A percentile compares a stretch with the other conserved stretches of the same genome.
These are phyloP conservation scores for Lottia scabra DNA, from an alignment of 2,888 invertebrate genomes.

Conservation along the genomic window DNA sequence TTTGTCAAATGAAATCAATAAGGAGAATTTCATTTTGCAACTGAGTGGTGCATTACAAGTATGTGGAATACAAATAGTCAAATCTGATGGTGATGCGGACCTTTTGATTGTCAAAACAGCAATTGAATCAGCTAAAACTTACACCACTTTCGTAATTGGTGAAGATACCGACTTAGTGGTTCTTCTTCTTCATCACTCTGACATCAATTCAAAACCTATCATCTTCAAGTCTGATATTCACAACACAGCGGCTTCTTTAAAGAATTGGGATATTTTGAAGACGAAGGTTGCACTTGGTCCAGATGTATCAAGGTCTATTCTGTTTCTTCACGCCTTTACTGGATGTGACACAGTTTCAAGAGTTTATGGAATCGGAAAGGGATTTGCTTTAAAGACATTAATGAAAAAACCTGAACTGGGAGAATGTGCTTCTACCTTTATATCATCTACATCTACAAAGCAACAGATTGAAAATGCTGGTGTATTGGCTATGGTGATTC, in stretches of 20 bases:
- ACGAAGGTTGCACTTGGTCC: not conserved
- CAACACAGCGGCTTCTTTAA: not conserved
- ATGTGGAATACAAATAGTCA: too few relatives aligned
- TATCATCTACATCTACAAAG: not conserved
- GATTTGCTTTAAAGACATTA: constrained; percentile 14
- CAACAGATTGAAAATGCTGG: not conserved
- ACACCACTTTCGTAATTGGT: constrained; percentile 22
- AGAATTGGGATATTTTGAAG: constrained; percentile 1
- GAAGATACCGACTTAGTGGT: constrained; percentile 38
- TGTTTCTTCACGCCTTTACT: constrained; percentile 24
- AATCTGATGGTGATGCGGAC: constrained; percentile 32
- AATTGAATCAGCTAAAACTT: constrained; percentile 15
- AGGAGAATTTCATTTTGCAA: not conserved
- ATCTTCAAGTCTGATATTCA: constrained; percentile 18
- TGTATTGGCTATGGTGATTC: not conserved
- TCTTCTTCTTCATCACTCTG: constrained; percentile 23
- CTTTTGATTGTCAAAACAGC: constrained; percentile 40
- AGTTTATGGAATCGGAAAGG: constrained; percentile 28
- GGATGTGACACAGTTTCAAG: constrained; percentile 37
- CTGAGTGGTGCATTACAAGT: too few relatives aligned
- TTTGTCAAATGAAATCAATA: not conserved
- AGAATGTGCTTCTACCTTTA: not conserved
- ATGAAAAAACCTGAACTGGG: not conserved
- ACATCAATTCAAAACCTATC: not conserved
- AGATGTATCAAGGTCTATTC: constrained; percentile 20